These are phyloP conservation scores for Gallinago solitaria DNA, from an alignment of 2,797 vertebrate genomes.

Conservation along the genomic window DNA sequence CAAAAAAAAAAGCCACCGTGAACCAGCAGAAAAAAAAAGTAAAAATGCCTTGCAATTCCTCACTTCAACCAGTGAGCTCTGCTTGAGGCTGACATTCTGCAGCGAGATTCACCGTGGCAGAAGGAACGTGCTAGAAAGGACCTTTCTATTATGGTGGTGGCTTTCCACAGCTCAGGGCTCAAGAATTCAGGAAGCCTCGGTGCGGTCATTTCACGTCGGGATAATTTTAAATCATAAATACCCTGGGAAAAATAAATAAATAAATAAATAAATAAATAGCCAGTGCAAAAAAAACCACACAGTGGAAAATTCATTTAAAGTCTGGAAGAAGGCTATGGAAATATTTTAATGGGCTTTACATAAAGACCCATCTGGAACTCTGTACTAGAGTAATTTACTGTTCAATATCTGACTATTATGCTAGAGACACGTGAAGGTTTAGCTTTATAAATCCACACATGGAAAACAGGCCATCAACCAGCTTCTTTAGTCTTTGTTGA, in stretches of 20 bases:
- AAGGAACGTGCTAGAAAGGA: not conserved
- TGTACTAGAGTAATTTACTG: not conserved
- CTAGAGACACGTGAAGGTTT: not conserved
- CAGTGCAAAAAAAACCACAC: not conserved
- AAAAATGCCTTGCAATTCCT: not conserved
- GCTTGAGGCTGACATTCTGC: not conserved
- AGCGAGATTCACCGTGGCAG: not conserved
- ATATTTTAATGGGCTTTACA: slow-evolving; percentile 21
- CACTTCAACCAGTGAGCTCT: not conserved
- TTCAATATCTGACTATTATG: not conserved
- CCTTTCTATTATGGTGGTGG: not conserved
- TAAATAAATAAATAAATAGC: not conserved
- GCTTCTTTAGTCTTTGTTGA: not conserved
- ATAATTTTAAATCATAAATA: not conserved
- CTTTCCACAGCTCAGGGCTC: not conserved
- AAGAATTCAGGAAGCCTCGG: not conserved
- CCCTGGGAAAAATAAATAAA: not conserved
- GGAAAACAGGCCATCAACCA: not conserved
- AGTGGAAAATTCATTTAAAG: not conserved
- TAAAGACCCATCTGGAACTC: slow-evolving; percentile 14
- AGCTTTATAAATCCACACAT: not conserved
- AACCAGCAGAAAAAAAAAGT: not conserved
- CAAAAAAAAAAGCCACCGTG: not conserved
- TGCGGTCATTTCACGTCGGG: not conserved
- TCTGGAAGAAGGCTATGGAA: not conserved